Base-by-base conservation (phyloP, 2,888 invertebrate species). In the Limnephilus rhombicus region DNA sequence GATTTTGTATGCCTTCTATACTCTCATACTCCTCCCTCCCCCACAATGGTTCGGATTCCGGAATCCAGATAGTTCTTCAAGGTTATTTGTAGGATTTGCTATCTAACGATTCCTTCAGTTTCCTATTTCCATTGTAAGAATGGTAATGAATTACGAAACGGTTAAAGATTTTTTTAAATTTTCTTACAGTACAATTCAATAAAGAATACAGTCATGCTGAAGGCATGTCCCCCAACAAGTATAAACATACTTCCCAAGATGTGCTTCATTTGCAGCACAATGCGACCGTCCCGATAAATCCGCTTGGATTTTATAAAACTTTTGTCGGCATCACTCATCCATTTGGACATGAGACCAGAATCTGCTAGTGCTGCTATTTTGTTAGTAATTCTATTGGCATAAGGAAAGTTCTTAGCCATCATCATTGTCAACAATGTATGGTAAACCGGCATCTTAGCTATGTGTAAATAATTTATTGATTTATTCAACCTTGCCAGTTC, bases 341-440 rank as follows among this genome's bases (percentile, higher is more conserved):
- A 91, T 41, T 91, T 86, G 29, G 12, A 11, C 13, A 91, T 41
- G 1, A 91, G 41, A 15, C 91, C 91, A 31, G 86, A 29, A 15
- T 91, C 86, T n/a, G 49, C 11, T 5, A 91, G 13, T 4, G 29
- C 49, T 13, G 15, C 15, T 45, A 91, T 29, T 41, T 87, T 37
- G 4, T 15, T 24, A 7, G 80, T 45, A 24, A 91, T 49, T 68
- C 53, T 80, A 2, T 87, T 80, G 13, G 31, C 15, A 49, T 34
- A 90, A 45, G 85, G 90, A 85, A 85, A 90, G 80, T 90, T 90
- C n/a, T 85, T 90, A 4, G 41, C 68, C 29, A 85, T 83, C 37
- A n/a, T 29, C 9, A 85, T 29, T 12, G 11, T 85, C 41, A 34
- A 29, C 18, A 85, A 85, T 24, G 11, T 2, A 9, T 41, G 7